Conservation (phyloP, 1,140 invertebrate species). For the Atta cephalotes region DNA sequence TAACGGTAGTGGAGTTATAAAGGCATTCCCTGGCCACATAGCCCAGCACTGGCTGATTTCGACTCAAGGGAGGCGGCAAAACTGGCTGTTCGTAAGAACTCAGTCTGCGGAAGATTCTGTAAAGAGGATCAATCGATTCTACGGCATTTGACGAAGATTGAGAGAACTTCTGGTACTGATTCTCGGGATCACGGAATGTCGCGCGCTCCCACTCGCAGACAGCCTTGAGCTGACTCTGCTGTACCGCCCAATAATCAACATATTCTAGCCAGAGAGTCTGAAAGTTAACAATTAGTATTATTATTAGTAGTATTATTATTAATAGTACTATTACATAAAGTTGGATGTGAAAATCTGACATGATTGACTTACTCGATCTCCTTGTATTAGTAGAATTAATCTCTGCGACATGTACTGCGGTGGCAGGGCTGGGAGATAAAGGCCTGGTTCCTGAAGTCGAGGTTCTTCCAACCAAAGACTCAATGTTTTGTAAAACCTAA, state of each 20-base stretch:
- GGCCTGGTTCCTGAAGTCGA: conserved; percentile 89
- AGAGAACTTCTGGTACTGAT: conserved; percentile 55
- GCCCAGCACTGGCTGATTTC: conserved; percentile 72
- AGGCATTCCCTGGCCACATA: conserved; percentile 79
- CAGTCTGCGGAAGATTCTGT: conserved; percentile 88
- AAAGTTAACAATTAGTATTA: not conserved
- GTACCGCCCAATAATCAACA: conserved; percentile 87
- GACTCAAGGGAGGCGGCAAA: conserved; percentile 84
- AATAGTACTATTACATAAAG: not conserved
- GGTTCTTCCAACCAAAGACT: conserved; percentile 93
- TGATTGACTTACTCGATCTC: conserved; percentile 83
- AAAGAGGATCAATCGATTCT: conserved; percentile 83
- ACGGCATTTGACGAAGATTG: conserved; percentile 69
- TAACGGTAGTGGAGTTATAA: conserved; percentile 77
- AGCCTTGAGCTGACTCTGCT: conserved; percentile 85
- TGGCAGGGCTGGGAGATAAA: conserved; percentile 91
- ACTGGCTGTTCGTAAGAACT: conserved; percentile 88
- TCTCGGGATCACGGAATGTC: conserved; percentile 68
- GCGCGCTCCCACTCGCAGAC: conserved; percentile 85
- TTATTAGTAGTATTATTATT: conserved; percentile 5
- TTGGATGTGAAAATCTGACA: not conserved
- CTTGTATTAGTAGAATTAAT: conserved; percentile 86
- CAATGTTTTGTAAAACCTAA: conserved; percentile 89
- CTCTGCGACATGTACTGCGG: conserved; percentile 90
- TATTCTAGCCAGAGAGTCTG: conserved; percentile 90